These are phyloP conservation scores for Microcebus lehilahytsara DNA, from an alignment of 2,113 vertebrate genomes.

Conservation along the genomic window DNA sequence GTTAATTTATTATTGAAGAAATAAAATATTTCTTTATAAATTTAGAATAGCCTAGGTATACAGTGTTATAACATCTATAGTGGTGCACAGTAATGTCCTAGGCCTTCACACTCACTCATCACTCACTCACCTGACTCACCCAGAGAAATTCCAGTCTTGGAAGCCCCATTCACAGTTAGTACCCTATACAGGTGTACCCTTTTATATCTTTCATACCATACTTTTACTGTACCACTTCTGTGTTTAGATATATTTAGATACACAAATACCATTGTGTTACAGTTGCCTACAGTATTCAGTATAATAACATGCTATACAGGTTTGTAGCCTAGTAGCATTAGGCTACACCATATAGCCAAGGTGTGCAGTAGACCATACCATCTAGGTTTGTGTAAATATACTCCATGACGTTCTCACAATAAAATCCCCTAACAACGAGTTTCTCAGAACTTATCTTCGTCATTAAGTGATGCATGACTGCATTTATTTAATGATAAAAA, in stretches of 20 bases:
- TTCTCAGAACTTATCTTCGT: neutral
- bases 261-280: neutral
- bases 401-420: neutral
- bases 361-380: neutral
- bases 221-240: neutral
- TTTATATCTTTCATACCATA: neutral
- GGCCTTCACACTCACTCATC: neutral
- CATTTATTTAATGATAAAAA: neutral
- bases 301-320: neutral
- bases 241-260: neutral
- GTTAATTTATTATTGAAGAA: neutral
- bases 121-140: neutral
- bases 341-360: neutral
- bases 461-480: neutral
- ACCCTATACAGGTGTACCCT: neutral
- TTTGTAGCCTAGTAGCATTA: neutral
- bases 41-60: neutral
- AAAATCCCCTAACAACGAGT: neutral
- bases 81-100: neutral
- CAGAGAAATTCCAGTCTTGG: neutral
- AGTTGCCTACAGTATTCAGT: neutral
- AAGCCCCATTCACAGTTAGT: neutral
- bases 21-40: neutral
- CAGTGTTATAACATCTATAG: neutral
- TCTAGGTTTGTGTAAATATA: neutral